Evolutionary conservation across 2,797 vertebrate species (phyloP), one percentile per base, ranked within the genome.

Genomic region (Apodemus agrarius): DNA sequence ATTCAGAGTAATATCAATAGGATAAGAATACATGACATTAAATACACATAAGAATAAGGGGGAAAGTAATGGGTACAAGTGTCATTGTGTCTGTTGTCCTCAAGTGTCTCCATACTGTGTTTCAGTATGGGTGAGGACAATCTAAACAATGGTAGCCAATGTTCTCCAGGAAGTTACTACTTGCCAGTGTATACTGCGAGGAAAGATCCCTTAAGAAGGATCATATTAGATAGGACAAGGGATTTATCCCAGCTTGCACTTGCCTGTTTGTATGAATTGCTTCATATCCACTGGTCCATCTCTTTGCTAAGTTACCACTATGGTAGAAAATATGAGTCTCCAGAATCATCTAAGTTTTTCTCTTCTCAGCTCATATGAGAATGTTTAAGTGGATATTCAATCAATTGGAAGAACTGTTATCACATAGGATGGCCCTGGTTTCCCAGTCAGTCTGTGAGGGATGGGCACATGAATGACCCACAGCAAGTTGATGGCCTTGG

Each of bases 121-220:
- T 49, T 31, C 1, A 24, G 19, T 54, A 1, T 49, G 61, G 4
- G 16, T 1, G 22, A n/a, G 4, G 9, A 1, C 0, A 6, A n/a
- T 54, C 13, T 3, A 5, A 54, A 1, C 0, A 31, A 49, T 4
- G 0, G 0, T 7, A 3, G 29, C 24, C 46, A 29, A 2, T 1
- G 1, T 61, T 59, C 2, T 9, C 4, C 6, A 1, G 1, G 8
- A 6, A 14, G 7, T 7, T 43, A 49, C 5, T 59, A 11, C 1
- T 1, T 34, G 7, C 6, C 17, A 9, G 6, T n/a, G 0, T 2
- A 2, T 49, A 8, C 11, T 26, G 6, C 5, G 10, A 85, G 4
- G 11, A 37, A 86, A 52, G 6, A 52, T 1, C 10, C 1, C 7
- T 6, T 22, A 34, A 13, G 57, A 40, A 54, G 13, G 26, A n/a